phyloP scores from a whole-genome alignment of 1,140 invertebrate species.

The Drosophila punjabiensis region DNA sequence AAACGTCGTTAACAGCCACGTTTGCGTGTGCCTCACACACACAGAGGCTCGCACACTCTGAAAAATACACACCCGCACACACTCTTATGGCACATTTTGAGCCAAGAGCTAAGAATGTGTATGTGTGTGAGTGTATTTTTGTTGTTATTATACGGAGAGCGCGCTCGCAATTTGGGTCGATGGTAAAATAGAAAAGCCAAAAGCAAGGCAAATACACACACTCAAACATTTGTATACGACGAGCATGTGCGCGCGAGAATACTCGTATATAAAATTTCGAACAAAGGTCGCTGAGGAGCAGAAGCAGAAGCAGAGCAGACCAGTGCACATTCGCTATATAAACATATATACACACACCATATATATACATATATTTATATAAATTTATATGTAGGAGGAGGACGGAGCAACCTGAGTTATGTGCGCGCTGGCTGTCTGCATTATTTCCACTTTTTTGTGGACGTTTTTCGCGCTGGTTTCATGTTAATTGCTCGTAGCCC shows the following conservation, averaged over 20 bases:
- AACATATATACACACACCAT: slow-evolving; percentile 8
- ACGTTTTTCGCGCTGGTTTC: slow-evolving; percentile 66
- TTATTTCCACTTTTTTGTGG: slow-evolving; percentile 57
- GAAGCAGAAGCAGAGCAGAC: slow-evolving; percentile 42
- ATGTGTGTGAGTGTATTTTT: slow-evolving; percentile 54
- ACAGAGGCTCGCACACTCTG: slow-evolving; percentile 15
- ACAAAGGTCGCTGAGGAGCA: slow-evolving; percentile 75
- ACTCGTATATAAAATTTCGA: slow-evolving; percentile 62
- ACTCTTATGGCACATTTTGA: slow-evolving; percentile 38
- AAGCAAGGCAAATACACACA: slow-evolving; percentile 66
- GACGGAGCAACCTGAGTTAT: slow-evolving; percentile 46
- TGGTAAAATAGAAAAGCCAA: slow-evolving; percentile 84
- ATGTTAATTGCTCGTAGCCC: slow-evolving; percentile 81
- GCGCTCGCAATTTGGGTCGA: slow-evolving; percentile 81
- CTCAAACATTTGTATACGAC: slow-evolving; percentile 35
- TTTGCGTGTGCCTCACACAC: slow-evolving; percentile 67
- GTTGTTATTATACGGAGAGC: slow-evolving; percentile 63
- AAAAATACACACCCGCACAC: slow-evolving; percentile 33
- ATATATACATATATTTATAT: slow-evolving; percentile 12
- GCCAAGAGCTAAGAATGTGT: slow-evolving; percentile 36
- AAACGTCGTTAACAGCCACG: slow-evolving; percentile 80
- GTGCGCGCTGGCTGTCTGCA: slow-evolving; percentile 59
- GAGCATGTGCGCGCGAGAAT: slow-evolving; percentile 10
- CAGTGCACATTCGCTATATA: slow-evolving; percentile 72
- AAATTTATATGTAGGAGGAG: slow-evolving; percentile 19